Percentiles rank a stretch among this genome's conserved stretches.
Conservation (phyloP, 1,140 invertebrate species). For the Euura lappo region DNA sequence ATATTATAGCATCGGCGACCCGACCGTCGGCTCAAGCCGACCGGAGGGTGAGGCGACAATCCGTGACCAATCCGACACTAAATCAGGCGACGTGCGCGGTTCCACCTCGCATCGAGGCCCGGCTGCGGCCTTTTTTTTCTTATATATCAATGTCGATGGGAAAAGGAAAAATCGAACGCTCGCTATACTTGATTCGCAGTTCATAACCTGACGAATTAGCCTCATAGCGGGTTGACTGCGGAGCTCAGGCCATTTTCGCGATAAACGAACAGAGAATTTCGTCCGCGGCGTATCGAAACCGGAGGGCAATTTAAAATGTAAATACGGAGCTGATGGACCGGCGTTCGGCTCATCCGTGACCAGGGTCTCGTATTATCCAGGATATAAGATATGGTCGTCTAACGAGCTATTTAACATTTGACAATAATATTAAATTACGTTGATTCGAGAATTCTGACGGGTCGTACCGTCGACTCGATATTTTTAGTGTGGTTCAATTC, state of each 20-base stretch:
- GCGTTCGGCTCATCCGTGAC: not conserved
- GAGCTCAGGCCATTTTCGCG: too few relatives aligned
- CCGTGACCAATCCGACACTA: slow-evolving; percentile 54
- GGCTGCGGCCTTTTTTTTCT: too few relatives aligned
- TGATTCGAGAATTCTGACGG: not conserved
- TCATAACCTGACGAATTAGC: too few relatives aligned
- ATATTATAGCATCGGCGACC: slow-evolving; percentile 29
- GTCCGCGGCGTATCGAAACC: not conserved
- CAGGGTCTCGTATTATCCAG: not conserved
- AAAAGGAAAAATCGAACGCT: too few relatives aligned
- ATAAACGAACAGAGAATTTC: too few relatives aligned
- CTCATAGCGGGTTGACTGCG: too few relatives aligned
- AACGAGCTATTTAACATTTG: slow-evolving; percentile 42
- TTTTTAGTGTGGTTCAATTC: too few relatives aligned
- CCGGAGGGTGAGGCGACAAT: slow-evolving; percentile 48
- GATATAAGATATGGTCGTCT: slow-evolving; percentile 24
- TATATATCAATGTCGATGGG: too few relatives aligned
- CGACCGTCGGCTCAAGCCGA: slow-evolving; percentile 16
- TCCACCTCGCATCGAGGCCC: not conserved
- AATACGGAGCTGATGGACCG: slow-evolving; percentile 25
- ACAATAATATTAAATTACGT: slow-evolving; percentile 43
- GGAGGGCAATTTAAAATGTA: slow-evolving; percentile 41
- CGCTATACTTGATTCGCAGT: too few relatives aligned
- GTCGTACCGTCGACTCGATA: too few relatives aligned
- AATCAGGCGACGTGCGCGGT: slow-evolving; percentile 47